Percentiles rank a stretch among this genome's conserved stretches.
Conservation (phyloP, 2,888 invertebrate genomes). For the Anoplius nigerrimus region DNA sequence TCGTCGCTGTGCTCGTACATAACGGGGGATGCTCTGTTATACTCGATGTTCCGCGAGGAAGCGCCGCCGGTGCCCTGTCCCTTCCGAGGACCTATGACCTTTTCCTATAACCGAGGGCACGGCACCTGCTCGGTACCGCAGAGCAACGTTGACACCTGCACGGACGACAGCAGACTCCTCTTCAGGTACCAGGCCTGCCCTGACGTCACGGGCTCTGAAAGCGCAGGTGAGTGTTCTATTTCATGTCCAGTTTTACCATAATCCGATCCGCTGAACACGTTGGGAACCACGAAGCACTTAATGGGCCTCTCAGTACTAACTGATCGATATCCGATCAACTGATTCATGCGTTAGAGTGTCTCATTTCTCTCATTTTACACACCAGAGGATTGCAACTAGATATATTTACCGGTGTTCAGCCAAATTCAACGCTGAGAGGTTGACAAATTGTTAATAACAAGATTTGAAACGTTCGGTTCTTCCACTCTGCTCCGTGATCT, state of each 20-base stretch:
- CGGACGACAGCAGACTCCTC: conserved; percentile 91
- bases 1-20: conserved; percentile 90
- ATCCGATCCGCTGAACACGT: no score
- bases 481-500: no score
- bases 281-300: no score
- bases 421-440: no score
- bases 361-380: no score
- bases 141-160: conserved; percentile 95
- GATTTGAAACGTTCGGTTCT: no score
- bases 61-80: conserved; percentile 94
- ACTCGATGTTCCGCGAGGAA: conserved; percentile 92
- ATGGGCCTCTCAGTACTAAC: no score
- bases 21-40: conserved; percentile 91
- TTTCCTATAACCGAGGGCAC: conserved; percentile 94
- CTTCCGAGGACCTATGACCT: conserved; percentile 90
- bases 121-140: conserved; percentile 93
- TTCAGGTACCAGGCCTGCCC: conserved; percentile 96
- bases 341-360: no score
- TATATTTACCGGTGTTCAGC: no score
- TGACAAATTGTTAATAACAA: no score
- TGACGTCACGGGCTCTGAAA: conserved; percentile 92
- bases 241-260: background rate
- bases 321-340: no score
- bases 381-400: no score
- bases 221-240: conserved; percentile 82